Base-by-base conservation (phyloP, 2,797 vertebrate genomes). In the Hippoglossus hippoglossus region DNA sequence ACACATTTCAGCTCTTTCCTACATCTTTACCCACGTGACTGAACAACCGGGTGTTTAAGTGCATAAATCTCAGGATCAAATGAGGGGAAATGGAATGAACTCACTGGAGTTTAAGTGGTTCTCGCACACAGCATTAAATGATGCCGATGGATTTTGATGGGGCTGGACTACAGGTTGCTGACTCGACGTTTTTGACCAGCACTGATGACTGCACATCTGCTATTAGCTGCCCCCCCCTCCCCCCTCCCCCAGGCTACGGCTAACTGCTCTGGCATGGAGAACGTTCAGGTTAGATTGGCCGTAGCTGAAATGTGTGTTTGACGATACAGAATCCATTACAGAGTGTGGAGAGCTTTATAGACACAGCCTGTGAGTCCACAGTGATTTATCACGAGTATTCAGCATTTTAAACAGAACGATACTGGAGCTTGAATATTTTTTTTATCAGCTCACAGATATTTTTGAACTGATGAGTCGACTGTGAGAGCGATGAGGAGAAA, bases 81-180 rank as follows among this genome's bases (percentile, higher is more conserved):
- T 5, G 10, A 58, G 5, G 28, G 41, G 41, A 70, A 62, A 1
- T 44, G 47, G 54, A 67, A 55, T 46, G 47, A 64, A 63, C 39
- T 54, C 31, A 49, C 5, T 25, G n/a, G 53, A 70, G 69, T 74
- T 73, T 22, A 51, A n/a, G 15, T 63, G 59, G 41, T 56, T 59
- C 41, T 73, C 67, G 61, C 56, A 69, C 49, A 25, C 49, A 28
- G 25, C 22, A 76, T 73, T 76, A 83, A 87, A 82, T 79, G 71
- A 85, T 66, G 84, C 67, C 77, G 49, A 62, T 84, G 53, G 81
- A 73, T 83, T 82, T 66, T 69, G 81, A 88, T 73, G 71, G 75
- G 59, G 77, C 63, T 85, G 73, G 84, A 86, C 77, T 74, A 56
- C 77, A 83, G 72, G 75, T 87, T 88, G 89, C 90, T 90, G 89